Percentiles rank a stretch among this genome's conserved stretches.
Evolutionary conservation across 2,797 vertebrate species (phyloP).

Genomic region (Fundulus diaphanus): DNA sequence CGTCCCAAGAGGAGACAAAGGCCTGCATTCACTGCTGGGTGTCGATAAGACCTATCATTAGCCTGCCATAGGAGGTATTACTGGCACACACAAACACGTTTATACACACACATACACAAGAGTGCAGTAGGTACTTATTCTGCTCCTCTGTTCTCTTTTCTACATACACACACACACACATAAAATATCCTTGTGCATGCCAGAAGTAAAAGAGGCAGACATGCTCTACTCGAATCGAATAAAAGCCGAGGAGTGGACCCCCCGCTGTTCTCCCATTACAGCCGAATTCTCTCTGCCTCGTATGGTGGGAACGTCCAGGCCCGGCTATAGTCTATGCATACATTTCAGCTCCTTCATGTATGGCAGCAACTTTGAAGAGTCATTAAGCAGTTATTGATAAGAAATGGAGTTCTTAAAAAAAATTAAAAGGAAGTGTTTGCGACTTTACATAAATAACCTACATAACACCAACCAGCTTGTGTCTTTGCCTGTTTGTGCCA

Average conservation of each 20-base stretch:
- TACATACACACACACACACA: slow-evolving; percentile 35
- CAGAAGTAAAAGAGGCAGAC: slow-evolving; percentile 58
- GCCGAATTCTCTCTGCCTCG: slow-evolving; percentile 56
- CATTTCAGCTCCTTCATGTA: slow-evolving; percentile 4
- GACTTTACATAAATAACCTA: neutral
- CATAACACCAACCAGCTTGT: neutral
- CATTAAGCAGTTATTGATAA: slow-evolving; percentile 8
- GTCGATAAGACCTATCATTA: slow-evolving; percentile 82
- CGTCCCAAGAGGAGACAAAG: slow-evolving; percentile 76
- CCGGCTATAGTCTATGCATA: slow-evolving; percentile 22
- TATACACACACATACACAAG: slow-evolving; percentile 16
- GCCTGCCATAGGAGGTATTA: slow-evolving; percentile 78
- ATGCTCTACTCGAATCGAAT: slow-evolving; percentile 62
- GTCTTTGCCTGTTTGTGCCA: neutral
- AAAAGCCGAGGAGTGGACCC: slow-evolving; percentile 62
- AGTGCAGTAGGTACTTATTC: slow-evolving; percentile 58
- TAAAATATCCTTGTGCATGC: slow-evolving; percentile 48
- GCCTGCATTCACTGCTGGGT: slow-evolving; percentile 77
- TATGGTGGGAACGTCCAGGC: slow-evolving; percentile 26
- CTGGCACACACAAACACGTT: slow-evolving; percentile 50
- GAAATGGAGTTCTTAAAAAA: neutral
- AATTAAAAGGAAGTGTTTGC: neutral
- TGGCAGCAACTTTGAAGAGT: slow-evolving; percentile 10
- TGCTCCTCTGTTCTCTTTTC: slow-evolving; percentile 43
- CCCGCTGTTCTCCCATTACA: slow-evolving; percentile 64